Percentiles rank a stretch among this genome's conserved stretches.
These are phyloP conservation scores for Ecliptopera silaceata DNA, from an alignment of 2,888 invertebrate genomes.

Conservation along the genomic window DNA sequence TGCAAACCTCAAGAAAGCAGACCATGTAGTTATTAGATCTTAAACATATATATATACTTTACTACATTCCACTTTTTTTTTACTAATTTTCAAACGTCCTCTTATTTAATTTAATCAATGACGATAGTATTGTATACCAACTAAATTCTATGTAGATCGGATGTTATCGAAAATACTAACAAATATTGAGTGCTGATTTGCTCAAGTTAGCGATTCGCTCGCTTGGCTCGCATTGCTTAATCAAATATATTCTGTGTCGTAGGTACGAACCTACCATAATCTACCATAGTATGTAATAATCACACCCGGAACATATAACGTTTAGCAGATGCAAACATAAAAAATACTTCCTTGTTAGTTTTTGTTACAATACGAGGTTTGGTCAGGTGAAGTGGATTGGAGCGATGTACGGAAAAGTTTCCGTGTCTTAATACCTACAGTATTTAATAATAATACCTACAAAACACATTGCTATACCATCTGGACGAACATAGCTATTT, in stretches of 20 bases:
- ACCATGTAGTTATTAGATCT: too few relatives aligned
- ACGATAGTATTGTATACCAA: too few relatives aligned
- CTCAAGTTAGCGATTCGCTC: too few relatives aligned
- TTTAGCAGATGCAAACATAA: not conserved
- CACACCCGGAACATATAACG: not conserved
- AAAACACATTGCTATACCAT: not conserved
- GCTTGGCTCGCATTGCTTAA: too few relatives aligned
- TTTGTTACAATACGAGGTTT: not conserved
- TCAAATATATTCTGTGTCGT: not conserved
- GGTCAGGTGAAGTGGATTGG: not conserved
- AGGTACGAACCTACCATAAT: not conserved
- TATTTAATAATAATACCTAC: not conserved
- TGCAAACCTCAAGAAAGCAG: too few relatives aligned
- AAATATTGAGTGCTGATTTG: too few relatives aligned
- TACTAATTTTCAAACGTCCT: too few relatives aligned
- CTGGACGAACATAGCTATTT: not conserved
- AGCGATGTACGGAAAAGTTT: not conserved
- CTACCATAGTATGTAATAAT: not conserved
- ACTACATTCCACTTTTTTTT: too few relatives aligned
- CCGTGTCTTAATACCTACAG: not conserved
- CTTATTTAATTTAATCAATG: too few relatives aligned
- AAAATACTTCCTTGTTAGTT: constrained; percentile 1
- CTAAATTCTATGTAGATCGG: too few relatives aligned
- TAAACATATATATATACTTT: too few relatives aligned
- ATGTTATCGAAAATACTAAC: too few relatives aligned